Evolutionary conservation across 2,888 invertebrate species (phyloP).

Genomic region (Caenorhabditis drosophilae): DNA sequence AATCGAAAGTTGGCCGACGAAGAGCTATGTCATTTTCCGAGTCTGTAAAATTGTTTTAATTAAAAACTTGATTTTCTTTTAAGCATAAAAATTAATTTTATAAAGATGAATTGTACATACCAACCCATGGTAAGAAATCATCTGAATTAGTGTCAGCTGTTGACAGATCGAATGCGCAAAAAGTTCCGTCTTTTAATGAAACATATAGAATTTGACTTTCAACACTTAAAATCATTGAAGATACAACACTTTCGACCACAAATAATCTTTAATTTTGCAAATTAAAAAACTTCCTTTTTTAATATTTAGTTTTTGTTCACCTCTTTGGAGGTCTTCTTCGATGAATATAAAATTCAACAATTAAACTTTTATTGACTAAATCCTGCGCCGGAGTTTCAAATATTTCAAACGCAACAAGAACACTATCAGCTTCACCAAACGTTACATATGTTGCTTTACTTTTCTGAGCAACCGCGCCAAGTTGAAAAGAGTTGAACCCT

Average conservation of each 20-base stretch:
- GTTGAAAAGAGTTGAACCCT: constrained; percentile 22
- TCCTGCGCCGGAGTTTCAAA: constrained; percentile 24
- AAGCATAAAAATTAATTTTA: not conserved
- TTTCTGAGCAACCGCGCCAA: constrained; percentile 11
- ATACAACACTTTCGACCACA: constrained; percentile 22
- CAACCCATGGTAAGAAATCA: constrained; percentile 27
- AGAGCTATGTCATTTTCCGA: constrained; percentile 25
- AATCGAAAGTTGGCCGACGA: constrained; percentile 33
- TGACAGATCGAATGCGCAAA: constrained; percentile 30
- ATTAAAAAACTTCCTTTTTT: not conserved
- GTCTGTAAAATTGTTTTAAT: constrained; percentile 5
- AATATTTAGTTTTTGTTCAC: not conserved
- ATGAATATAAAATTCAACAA: constrained; percentile 33
- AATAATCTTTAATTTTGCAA: constrained; percentile 23
- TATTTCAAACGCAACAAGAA: constrained; percentile 30
- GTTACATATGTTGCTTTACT: constrained; percentile 20
- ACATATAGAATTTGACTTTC: constrained; percentile 11
- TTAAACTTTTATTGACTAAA: constrained; percentile 22
- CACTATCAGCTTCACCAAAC: constrained; percentile 21
- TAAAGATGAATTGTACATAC: constrained; percentile 11
- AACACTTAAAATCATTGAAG: constrained; percentile 18
- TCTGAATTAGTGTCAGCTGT: constrained; percentile 19
- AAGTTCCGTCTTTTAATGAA: constrained; percentile 21
- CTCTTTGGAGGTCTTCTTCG: constrained; percentile 30
- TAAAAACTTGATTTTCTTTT: not conserved